Evolutionary conservation across 2,797 vertebrate genomes (phyloP), one percentile per base, ranked within the genome.

Genomic region (Leptodactylus fallax): DNA sequence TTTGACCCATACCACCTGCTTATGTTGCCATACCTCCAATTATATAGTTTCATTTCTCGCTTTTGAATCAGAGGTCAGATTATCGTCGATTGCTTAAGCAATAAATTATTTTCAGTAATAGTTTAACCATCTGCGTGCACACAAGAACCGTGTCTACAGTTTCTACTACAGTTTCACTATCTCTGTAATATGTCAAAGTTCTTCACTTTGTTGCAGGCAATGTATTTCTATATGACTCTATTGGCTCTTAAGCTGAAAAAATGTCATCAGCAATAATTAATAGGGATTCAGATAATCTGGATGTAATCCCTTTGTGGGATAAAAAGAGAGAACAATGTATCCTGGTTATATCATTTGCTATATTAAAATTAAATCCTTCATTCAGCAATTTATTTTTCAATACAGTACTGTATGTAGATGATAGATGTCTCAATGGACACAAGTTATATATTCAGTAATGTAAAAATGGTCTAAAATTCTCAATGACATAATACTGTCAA

Each of bases 241-340:
- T 74, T 74, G 45, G 47, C 19, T 49, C 71, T 51, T 51, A 74
- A 74, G 45, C 47, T 74, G 71, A 51, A 74, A 72, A 49, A 51
- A 74, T 74, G 71, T 74, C 71, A 74, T 74, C 71, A 51, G 71
- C 71, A 74, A 74, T 74, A 74, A 74, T 74, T 74, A 74, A 74
- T 49, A 49, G 71, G 71, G 45, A 74, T 51, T 74, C 47, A n/a
- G 71, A 74, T 74, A 74, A 74, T 49, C 71, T 74, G 47, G 45
- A 49, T 74, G 47, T 74, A 74, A 74, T 74, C 71, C 71, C 71
- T 74, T 74, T 74, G 71, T 74, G 47, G 71, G 21, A 74, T 74
- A 74, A 74, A 74, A 47, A n/a, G 45, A 74, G 19, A 74, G 71
- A 74, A 51, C 71, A 74, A 74, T 74, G 71, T 74, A 74, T 74